These are phyloP conservation scores for Margaritifera margaritifera DNA, from an alignment of 2,888 invertebrate genomes.

Conservation along the genomic window DNA sequence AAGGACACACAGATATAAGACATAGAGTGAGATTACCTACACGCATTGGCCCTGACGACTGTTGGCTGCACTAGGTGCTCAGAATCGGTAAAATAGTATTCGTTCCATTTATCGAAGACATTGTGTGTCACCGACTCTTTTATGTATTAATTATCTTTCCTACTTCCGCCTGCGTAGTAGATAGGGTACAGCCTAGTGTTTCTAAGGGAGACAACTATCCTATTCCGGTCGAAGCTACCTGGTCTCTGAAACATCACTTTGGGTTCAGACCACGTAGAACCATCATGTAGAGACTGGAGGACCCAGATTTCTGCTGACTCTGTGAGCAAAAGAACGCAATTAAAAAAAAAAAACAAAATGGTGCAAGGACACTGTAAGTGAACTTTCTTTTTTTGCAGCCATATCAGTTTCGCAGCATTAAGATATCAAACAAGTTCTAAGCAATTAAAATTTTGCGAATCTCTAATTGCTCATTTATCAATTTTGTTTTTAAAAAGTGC, in stretches of 20 bases:
- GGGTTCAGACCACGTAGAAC: slow-evolving; percentile 23
- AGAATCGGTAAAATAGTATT: slow-evolving; percentile 21
- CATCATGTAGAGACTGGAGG: slow-evolving; percentile 11
- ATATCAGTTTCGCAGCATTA: too few species aligned
- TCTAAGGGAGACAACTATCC: slow-evolving; percentile 24
- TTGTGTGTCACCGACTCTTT: slow-evolving; percentile 21
- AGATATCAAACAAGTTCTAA: too few species aligned
- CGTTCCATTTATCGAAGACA: slow-evolving; percentile 21
- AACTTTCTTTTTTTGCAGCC: slow-evolving; percentile 5
- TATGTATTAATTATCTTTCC: slow-evolving; percentile 22
- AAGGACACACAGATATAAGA: neutral
- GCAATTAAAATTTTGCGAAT: too few species aligned
- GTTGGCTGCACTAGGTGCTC: slow-evolving; percentile 25
- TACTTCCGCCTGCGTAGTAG: slow-evolving; percentile 22
- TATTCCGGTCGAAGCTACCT: slow-evolving; percentile 34
- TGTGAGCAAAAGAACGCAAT: neutral
- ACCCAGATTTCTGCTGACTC: slow-evolving; percentile 26
- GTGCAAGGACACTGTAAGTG: neutral
- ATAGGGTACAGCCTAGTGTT: slow-evolving; percentile 28
- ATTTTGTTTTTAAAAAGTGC: too few species aligned
- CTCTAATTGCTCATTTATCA: too few species aligned
- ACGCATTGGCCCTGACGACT: slow-evolving; percentile 18
- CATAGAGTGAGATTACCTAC: slow-evolving; percentile 3
- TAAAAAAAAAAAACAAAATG: neutral
- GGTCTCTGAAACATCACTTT: slow-evolving; percentile 20